Evolutionary conservation across 2,888 invertebrate genomes (phyloP).

Genomic region (Cerastoderma edule): DNA sequence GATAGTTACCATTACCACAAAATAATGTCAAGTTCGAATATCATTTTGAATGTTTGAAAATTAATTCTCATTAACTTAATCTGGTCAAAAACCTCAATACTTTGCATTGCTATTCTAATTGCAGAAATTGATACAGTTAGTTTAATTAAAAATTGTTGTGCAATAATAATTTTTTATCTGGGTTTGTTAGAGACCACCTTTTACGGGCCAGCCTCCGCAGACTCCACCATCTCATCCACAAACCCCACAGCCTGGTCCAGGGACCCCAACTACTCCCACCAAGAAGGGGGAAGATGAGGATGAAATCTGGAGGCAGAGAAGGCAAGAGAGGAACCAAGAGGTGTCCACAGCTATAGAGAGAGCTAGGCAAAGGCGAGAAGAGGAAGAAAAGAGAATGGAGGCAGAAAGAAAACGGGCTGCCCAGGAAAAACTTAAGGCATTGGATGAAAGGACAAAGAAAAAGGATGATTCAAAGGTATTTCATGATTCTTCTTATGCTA

Average conservation of each 20-base stretch:
- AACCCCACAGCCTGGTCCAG: slow-evolving; percentile 3
- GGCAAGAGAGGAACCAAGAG: slow-evolving; percentile 86
- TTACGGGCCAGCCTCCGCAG: slow-evolving; percentile 37
- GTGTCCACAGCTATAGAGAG: slow-evolving; percentile 89
- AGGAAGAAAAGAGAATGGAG: slow-evolving; percentile 89
- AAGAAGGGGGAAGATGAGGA: slow-evolving; percentile 86
- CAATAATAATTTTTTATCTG: too few relatives aligned
- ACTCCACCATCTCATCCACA: background rate
- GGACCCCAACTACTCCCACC: slow-evolving; percentile 48
- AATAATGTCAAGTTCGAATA: too few relatives aligned
- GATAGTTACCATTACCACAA: too few relatives aligned
- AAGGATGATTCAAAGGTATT: slow-evolving; percentile 82
- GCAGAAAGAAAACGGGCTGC: slow-evolving; percentile 85
- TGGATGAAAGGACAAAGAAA: slow-evolving; percentile 87
- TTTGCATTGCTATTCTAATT: too few relatives aligned
- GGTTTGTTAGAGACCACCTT: slow-evolving; percentile 37
- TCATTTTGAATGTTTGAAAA: too few relatives aligned
- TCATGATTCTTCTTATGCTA: background rate
- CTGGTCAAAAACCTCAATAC: too few relatives aligned
- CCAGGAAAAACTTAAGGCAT: slow-evolving; percentile 88
- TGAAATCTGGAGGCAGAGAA: slow-evolving; percentile 89
- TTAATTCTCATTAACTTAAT: too few relatives aligned
- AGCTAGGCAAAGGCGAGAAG: slow-evolving; percentile 92
- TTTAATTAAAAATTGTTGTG: too few relatives aligned
- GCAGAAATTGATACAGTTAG: too few relatives aligned